These are phyloP conservation scores for Diorhabda elongata DNA, from an alignment of 1,140 invertebrate genomes.

Conservation along the genomic window DNA sequence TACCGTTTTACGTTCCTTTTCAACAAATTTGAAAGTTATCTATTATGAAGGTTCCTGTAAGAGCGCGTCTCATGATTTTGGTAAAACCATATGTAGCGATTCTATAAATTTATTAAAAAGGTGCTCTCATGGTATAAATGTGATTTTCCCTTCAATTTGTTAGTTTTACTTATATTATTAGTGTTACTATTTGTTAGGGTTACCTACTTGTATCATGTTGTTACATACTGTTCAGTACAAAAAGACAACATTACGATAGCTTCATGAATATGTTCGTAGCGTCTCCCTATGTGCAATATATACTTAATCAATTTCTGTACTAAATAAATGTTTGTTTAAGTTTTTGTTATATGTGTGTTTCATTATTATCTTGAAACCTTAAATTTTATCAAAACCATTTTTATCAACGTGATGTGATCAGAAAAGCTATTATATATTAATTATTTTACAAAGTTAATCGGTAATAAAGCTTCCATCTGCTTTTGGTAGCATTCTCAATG, in stretches of 20 bases:
- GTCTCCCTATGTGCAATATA: slow-evolving; percentile 45
- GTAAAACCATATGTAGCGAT: no score
- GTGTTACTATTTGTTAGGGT: slow-evolving; percentile 29
- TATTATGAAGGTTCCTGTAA: no score
- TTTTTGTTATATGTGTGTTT: slow-evolving; percentile 16
- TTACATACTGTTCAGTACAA: slow-evolving; percentile 44
- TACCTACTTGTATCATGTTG: slow-evolving; percentile 38
- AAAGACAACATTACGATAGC: slow-evolving; percentile 35
- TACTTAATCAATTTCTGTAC: slow-evolving; percentile 33
- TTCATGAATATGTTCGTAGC: slow-evolving; percentile 37
- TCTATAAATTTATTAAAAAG: slow-evolving; percentile 28
- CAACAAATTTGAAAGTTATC: no score
- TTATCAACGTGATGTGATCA: no score
- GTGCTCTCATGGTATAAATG: slow-evolving; percentile 42
- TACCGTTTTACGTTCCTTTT: no score
- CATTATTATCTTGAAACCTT: neutral
- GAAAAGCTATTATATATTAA: no score
- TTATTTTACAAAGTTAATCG: no score
- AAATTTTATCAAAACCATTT: neutral
- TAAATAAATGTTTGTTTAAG: slow-evolving; percentile 26
- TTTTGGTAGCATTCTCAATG: no score
- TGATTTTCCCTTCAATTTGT: slow-evolving; percentile 44
- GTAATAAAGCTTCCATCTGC: no score
- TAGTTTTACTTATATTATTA: slow-evolving; percentile 42
- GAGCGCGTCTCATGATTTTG: no score